Base-by-base conservation (phyloP, 2,888 invertebrate genomes). In the Sepiola atlantica region DNA sequence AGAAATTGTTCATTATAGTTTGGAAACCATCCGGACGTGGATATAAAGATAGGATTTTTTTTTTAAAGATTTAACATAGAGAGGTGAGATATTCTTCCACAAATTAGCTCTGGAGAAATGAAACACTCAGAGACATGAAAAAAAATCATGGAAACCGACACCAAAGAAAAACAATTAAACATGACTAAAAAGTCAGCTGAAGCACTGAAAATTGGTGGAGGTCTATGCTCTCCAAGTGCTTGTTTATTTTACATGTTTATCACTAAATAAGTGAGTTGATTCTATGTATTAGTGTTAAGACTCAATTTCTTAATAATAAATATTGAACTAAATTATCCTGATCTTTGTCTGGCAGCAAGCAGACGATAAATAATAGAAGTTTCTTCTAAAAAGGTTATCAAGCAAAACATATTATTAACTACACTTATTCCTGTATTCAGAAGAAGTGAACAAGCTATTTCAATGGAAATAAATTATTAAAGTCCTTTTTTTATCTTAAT, bases 191-290 rank as follows among this genome's bases (percentile, higher is more conserved):
- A 45, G 45, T 45, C 45, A 45, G 45, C 45, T 45, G 45, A 4
- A 45, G 45, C 45, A 45, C 45, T 45, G 2, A 45, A 45, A 8
- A 45, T 45, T 45, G 8, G 45, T 45, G 45, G 45, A 45, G 45
- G 45, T 45, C 45, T 45, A 8, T 45, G 45, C 45, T 45, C 45
- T 45, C 45, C 45, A 45, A 45, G 45, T 45, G 45, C 45, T 45
- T 45, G 45, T 45, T 8, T 4, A 45, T 45, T 45, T 45, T 45
- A 45, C 18, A 77, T n/a, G n/a, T 77, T 77, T 2, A n/a, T 77
- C n/a, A n/a, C 32, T 77, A 77, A n/a, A 77, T 77, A 77, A 77
- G 77, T 77, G 77, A 77, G n/a, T 77, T 77, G 77, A 45, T 77
- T 77, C 77, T 77, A 77, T n/a, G 14, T 10, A 77, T n/a, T 0